These are phyloP conservation scores for Lagodon rhomboides DNA, from an alignment of 2,797 vertebrate genomes.

Conservation along the genomic window DNA sequence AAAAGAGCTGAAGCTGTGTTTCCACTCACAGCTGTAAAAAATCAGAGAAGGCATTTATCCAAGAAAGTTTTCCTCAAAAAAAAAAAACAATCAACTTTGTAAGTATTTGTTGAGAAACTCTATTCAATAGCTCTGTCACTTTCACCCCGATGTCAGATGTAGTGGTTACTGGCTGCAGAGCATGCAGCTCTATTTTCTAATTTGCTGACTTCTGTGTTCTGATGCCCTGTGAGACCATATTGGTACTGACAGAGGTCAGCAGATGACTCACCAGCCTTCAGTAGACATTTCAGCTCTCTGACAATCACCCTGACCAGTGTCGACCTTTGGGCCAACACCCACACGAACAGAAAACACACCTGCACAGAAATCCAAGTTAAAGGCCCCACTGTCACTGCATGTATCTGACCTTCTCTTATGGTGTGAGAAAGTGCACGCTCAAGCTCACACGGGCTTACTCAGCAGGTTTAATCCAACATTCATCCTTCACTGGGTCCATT, in stretches of 20 bases:
- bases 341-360: conserved; percentile 25
- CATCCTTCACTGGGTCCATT: conserved; percentile 50
- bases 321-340: conserved; percentile 3
- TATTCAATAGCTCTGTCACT: neutral
- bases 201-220: conserved; percentile 41
- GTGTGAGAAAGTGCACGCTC: conserved; percentile 12
- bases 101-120: neutral
- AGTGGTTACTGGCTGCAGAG: conserved; percentile 6
- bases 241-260: conserved; percentile 45
- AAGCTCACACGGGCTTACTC: conserved; percentile 11
- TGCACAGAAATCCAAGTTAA: conserved; percentile 16
- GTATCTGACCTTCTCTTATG: conserved; percentile 15
- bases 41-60: neutral
- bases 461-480: conserved; percentile 60
- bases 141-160: conserved; percentile 12
- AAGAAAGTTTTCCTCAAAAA: neutral
- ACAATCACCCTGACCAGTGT: conserved; percentile 29
- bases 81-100: neutral
- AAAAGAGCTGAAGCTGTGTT: neutral
- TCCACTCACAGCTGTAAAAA: neutral
- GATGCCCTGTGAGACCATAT: conserved; percentile 22
- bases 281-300: conserved; percentile 30
- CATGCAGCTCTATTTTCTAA: conserved; percentile 19
- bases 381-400: neutral
- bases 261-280: conserved; percentile 39